Base-by-base conservation (phyloP, 1,140 invertebrate genomes). In the Notospermus geniculatus region DNA sequence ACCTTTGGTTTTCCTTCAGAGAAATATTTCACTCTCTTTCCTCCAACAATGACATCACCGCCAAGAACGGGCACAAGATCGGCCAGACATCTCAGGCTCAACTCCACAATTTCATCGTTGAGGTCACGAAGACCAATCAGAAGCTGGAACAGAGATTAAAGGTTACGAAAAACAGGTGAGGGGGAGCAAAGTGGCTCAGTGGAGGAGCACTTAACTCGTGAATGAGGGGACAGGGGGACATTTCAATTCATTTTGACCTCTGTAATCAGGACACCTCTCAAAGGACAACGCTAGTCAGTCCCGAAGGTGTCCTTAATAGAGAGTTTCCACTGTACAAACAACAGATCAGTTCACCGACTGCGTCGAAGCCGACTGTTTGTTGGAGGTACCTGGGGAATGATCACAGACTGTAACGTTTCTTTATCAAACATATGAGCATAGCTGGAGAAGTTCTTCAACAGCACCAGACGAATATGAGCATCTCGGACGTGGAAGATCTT, bases 1-100 rank as follows among this genome's bases (percentile, higher is more conserved):
- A 76, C 74, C 66, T 77, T 80, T 1, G 91, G 91, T 65, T 88
- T 83, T 13, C 91, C 91, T 77, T 92, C 91, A 2, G 89, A 89
- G 70, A 95, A 94, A 43, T 91, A 81, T 77, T 88, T 89, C 0
- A 85, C 85, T 58, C 91, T 84, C 69, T 89, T 88, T 0, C 90
- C 89, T 15, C 91, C 90, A 50, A 94, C 88, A 0, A 94, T 90
- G 22, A 86, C 84, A 0, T 87, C 85, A 19, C 90, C 88, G 36
- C 91, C 92, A 23, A 95, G 79, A 60, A 93, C 86, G 1, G 90
- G 89, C 25, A 95, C 88, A 41, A 95, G 74, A 73, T 91, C 88
- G 41, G 91, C 90, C 30, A 94, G 77, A 57, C 88, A 89, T 50
- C 86, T 84, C 41, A 95, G 75, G 5, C 91, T 93, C 58, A 87